Evolutionary conservation across 2,888 invertebrate species (phyloP).

Genomic region (Watsonalla cultraria): DNA sequence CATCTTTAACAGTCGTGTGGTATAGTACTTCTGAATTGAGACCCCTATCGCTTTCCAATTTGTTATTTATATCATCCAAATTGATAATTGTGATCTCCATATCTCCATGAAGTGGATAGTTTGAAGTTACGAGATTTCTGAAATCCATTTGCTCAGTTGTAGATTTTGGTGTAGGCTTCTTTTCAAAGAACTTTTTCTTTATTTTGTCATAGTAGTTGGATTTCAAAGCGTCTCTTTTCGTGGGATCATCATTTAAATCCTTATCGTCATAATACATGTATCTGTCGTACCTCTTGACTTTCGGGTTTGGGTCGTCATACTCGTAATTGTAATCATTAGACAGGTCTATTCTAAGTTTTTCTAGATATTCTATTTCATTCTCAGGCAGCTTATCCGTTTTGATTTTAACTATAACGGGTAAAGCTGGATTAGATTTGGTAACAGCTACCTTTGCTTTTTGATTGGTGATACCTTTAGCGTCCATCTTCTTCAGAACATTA

Average conservation of each 20-base stretch:
- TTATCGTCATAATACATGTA: neutral
- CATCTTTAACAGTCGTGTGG: neutral
- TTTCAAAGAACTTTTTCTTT: constrained; percentile 11
- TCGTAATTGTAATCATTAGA: constrained; percentile 2
- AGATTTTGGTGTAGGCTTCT: neutral
- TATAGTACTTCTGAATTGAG: neutral
- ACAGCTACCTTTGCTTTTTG: neutral
- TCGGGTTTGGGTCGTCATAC: neutral
- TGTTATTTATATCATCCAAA: constrained; percentile 19
- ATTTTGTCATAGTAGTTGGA: constrained; percentile 8
- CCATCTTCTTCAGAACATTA: neutral
- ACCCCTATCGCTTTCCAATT: neutral
- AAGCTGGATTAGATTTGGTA: neutral
- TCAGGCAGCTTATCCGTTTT: neutral
- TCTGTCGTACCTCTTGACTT: constrained; percentile 12
- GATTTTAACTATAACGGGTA: neutral
- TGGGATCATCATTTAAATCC: neutral
- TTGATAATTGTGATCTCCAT: constrained; percentile 31
- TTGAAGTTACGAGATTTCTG: neutral
- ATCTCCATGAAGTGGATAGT: constrained; percentile 10
- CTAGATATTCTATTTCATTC: constrained; percentile 15
- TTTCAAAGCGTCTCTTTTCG: neutral
- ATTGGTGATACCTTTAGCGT: neutral
- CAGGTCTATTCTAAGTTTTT: constrained; percentile 11
- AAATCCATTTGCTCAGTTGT: neutral